These are phyloP conservation scores for Agrilus planipennis DNA, from an alignment of 1,140 invertebrate genomes.

Conservation along the genomic window DNA sequence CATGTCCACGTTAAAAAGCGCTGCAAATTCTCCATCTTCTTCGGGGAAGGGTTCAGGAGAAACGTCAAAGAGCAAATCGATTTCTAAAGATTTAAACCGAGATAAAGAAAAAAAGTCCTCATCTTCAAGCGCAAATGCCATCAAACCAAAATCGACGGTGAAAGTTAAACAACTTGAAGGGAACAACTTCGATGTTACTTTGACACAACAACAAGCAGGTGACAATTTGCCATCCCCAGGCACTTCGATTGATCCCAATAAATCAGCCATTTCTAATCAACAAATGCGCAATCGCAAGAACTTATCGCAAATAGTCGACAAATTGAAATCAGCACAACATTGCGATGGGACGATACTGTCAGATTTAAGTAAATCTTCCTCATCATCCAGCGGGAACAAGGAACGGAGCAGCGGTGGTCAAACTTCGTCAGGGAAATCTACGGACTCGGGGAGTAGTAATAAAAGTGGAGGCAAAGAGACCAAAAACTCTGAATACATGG, in stretches of 20 bases:
- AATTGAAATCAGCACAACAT: conserved; percentile 64
- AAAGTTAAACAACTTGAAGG: conserved; percentile 58
- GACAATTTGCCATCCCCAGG: conserved; percentile 41
- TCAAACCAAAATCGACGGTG: conserved; percentile 46
- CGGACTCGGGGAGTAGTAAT: too few relatives aligned
- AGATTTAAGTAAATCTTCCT: conserved; percentile 26
- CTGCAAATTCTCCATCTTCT: conserved; percentile 48
- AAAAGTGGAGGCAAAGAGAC: conserved; percentile 42
- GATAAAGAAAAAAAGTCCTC: conserved; percentile 40
- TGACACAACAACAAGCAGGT: conserved; percentile 1
- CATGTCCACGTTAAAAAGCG: conserved; percentile 75
- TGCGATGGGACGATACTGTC: conserved; percentile 40
- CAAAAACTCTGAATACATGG: conserved; percentile 76
- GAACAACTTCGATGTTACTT: conserved; percentile 31
- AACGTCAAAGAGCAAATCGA: conserved; percentile 34
- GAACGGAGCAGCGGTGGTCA: conserved; percentile 19
- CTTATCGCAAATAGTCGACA: conserved; percentile 75
- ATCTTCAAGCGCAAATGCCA: conserved; percentile 45
- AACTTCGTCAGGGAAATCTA: too few relatives aligned
- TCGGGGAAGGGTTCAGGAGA: conserved; percentile 28
- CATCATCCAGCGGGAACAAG: too few relatives aligned
- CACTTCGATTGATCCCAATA: conserved; percentile 40
- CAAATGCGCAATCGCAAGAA: conserved; percentile 57
- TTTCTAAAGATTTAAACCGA: conserved; percentile 38
- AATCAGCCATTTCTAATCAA: conserved; percentile 36